Evolutionary conservation across 2,888 invertebrate genomes (phyloP).

Genomic region (Gandaritis pyraliata): DNA sequence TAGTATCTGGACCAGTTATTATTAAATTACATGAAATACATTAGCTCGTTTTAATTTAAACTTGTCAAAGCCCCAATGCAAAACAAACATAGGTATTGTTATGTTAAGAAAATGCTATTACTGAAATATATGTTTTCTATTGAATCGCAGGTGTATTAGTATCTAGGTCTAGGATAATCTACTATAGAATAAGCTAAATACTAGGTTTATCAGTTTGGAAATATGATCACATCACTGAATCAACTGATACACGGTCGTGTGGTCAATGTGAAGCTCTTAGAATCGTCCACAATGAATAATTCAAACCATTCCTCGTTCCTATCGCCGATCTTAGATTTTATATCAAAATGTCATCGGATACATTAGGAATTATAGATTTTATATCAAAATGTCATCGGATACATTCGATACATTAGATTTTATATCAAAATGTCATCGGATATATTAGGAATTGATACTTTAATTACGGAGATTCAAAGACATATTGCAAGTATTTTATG

Average conservation of each 20-base stretch:
- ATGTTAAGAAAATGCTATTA: no score
- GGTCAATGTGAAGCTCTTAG: slow-evolving; percentile 5
- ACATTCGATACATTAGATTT: slow-evolving; percentile 15
- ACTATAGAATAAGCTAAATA: no score
- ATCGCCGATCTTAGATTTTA: slow-evolving; percentile 30
- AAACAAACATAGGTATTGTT: no score
- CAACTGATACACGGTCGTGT: not conserved
- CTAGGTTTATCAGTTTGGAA: not conserved
- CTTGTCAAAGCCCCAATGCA: no score
- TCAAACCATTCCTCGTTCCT: slow-evolving; percentile 29
- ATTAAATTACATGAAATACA: no score
- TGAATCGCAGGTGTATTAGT: no score
- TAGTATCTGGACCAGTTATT: no score
- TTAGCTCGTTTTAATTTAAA: no score
- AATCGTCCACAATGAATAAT: slow-evolving; percentile 32
- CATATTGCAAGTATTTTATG: no score
- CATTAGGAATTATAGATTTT: slow-evolving; percentile 1
- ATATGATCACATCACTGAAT: not conserved
- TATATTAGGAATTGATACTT: slow-evolving; percentile 4
- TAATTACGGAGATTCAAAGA: no score
- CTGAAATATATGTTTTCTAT: no score
- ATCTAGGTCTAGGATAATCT: no score
- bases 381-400: slow-evolving; percentile 32
- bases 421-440: slow-evolving; percentile 34
- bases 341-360: slow-evolving; percentile 35